Evolutionary conservation across 2,797 vertebrate species (phyloP).

Genomic region (Pseudocheirus occidentalis): DNA sequence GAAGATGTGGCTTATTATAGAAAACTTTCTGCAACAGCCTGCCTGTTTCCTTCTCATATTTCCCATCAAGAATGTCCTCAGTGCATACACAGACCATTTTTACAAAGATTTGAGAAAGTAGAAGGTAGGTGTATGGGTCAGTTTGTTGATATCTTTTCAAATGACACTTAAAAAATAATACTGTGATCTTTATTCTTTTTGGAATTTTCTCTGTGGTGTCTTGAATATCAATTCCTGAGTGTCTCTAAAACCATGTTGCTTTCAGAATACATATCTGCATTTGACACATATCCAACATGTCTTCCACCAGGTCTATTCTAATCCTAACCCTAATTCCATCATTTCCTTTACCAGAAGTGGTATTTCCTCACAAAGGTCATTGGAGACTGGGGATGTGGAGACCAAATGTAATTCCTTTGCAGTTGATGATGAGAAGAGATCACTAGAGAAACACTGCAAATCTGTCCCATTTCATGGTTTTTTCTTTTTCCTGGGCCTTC

Average conservation of each 20-base stretch:
- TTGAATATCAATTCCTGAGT: background rate
- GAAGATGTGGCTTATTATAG: background rate
- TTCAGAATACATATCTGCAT: background rate
- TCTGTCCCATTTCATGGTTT: background rate
- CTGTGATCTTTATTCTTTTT: background rate
- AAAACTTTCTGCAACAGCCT: background rate
- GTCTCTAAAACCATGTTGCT: background rate
- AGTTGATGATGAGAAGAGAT: background rate
- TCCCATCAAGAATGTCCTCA: background rate
- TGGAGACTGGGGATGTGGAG: background rate
- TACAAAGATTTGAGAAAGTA: background rate
- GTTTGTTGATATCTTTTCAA: background rate
- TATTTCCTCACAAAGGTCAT: background rate
- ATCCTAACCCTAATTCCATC: background rate
- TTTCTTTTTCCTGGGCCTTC: background rate
- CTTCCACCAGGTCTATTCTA: background rate
- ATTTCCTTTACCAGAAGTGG: background rate
- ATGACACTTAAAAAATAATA: background rate
- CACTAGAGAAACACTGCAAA: background rate
- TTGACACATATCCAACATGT: background rate
- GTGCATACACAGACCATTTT: background rate
- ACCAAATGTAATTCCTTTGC: background rate
- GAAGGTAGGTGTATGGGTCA: background rate
- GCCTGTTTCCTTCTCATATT: background rate
- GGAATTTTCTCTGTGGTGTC: background rate